These are phyloP conservation scores for Cottus gobio DNA, from an alignment of 2,113 vertebrate genomes.

Conservation along the genomic window DNA sequence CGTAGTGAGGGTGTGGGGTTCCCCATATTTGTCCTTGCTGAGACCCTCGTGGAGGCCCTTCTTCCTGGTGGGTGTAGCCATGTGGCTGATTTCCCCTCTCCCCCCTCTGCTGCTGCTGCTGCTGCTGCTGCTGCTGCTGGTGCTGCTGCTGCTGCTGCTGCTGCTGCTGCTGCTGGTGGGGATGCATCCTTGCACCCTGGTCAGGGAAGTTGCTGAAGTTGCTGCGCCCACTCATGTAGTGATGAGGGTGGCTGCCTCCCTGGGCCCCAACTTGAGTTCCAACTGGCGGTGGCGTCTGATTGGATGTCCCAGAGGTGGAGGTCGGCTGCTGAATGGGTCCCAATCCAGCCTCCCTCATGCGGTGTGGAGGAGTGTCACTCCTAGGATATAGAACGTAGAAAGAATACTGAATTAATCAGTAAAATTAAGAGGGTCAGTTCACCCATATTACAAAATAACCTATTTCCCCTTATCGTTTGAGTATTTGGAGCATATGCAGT, in stretches of 20 bases:
- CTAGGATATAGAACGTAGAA: slow-evolving; percentile 67
- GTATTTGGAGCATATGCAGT: not conserved
- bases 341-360: slow-evolving; percentile 78
- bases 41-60: slow-evolving; percentile 67
- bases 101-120: slow-evolving; percentile 78
- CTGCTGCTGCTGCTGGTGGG: slow-evolving; percentile 75
- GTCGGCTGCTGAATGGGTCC: slow-evolving; percentile 80
- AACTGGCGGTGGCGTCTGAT: slow-evolving; percentile 81
- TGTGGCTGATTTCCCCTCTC: slow-evolving; percentile 73
- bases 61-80: slow-evolving; percentile 80
- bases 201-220: slow-evolving; percentile 87
- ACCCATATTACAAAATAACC: not conserved
- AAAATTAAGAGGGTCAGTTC: not conserved
- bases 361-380: slow-evolving; percentile 90
- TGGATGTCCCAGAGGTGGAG: slow-evolving; percentile 77
- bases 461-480: not conserved
- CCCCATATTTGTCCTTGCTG: slow-evolving; percentile 84
- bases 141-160: slow-evolving; percentile 81
- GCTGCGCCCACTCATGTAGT: slow-evolving; percentile 84
- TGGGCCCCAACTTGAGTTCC: slow-evolving; percentile 70
- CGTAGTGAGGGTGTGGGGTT: slow-evolving; percentile 79
- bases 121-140: too few relatives aligned
- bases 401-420: not conserved
- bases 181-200: slow-evolving; percentile 80
- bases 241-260: slow-evolving; percentile 74